Evolutionary conservation across 2,888 invertebrate genomes (phyloP), one percentile per base, ranked within the genome.

Genomic region (Agonopterix alstromeriana): DNA sequence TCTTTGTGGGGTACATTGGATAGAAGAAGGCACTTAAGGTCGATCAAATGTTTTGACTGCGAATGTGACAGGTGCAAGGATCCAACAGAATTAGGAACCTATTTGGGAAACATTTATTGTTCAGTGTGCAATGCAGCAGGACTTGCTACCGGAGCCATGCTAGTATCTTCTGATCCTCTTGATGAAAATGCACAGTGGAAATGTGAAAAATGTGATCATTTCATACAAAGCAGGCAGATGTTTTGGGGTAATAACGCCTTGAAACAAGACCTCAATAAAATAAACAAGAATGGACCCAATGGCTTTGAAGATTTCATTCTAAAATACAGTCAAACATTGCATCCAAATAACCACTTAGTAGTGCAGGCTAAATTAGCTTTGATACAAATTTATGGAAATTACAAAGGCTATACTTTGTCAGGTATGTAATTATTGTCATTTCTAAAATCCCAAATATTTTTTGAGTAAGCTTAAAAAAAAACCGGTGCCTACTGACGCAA

Each of bases 351-450:
- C 61, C 92, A 91, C 61, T 90, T 94, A 57, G 83, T 93, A 0
- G 72, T 94, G 11, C 91, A 93, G 67, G 91, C 93, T 1, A 94
- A 94, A 67, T 90, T 93, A 66, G 92, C 92, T 2, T 76, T 94
- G 36, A 84, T 91, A 45, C 94, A 94, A 70, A 87, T 94, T 54
- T 94, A 94, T 66, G 93, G 93, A 51, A 91, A 91, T 70, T 76
- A 81, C 5, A 82, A 90, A 49, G 92, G 91, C 57, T 92, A 88
- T 61, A 64, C 66, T 36, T 76, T 91, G 57, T 63, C 86, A 65
- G 92, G 93, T 92, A 73, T n/a, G 42, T 38, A n/a, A 27, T 27
- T 2, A 27, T 27, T 7, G 27, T 27, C 27, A 5, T 27, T 5
- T 27, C 27, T 27, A 1, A 27, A 27, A 27, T 3, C 1, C 17